Conservation (phyloP, 2,797 vertebrate genomes). For the Microchirus variegatus region DNA sequence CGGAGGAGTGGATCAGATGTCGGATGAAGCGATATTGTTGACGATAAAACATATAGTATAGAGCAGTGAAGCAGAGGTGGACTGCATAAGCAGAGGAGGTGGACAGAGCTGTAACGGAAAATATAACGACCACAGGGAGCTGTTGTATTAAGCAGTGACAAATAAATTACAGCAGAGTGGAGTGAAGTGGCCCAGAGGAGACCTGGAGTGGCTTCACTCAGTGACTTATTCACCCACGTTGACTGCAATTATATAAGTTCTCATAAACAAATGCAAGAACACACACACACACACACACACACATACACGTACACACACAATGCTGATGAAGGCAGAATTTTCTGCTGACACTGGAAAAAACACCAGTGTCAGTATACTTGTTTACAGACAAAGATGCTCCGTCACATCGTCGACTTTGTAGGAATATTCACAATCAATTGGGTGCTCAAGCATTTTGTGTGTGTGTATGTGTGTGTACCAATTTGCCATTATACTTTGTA, state of each 20-base stretch:
- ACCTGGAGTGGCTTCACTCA: slow-evolving; percentile 26
- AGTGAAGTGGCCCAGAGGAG: slow-evolving; percentile 18
- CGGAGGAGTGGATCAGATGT: background rate
- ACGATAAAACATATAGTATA: too few species aligned
- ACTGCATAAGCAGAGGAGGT: background rate
- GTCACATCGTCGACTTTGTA: slow-evolving; percentile 15
- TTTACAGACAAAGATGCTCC: slow-evolving; percentile 25
- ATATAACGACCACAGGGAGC: slow-evolving; percentile 4
- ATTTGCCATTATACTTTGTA: slow-evolving; percentile 36
- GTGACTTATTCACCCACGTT: slow-evolving; percentile 33
- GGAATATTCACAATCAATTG: slow-evolving; percentile 26
- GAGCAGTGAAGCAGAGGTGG: too few species aligned
- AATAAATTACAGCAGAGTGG: slow-evolving; percentile 17
- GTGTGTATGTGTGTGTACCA: slow-evolving; percentile 6
- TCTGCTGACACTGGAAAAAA: slow-evolving; percentile 30
- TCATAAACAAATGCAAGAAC: slow-evolving; percentile 15
- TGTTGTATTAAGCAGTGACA: slow-evolving; percentile 11
- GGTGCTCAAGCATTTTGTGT: slow-evolving; percentile 22
- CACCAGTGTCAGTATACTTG: slow-evolving; percentile 17
- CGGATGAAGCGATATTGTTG: background rate
- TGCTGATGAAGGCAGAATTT: slow-evolving; percentile 25
- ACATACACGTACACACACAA: background rate
- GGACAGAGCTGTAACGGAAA: background rate
- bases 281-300: slow-evolving; percentile 7
- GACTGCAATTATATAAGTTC: slow-evolving; percentile 23